Evolutionary conservation across 2,113 vertebrate species (phyloP).

Genomic region (Dromiciops gliroides): DNA sequence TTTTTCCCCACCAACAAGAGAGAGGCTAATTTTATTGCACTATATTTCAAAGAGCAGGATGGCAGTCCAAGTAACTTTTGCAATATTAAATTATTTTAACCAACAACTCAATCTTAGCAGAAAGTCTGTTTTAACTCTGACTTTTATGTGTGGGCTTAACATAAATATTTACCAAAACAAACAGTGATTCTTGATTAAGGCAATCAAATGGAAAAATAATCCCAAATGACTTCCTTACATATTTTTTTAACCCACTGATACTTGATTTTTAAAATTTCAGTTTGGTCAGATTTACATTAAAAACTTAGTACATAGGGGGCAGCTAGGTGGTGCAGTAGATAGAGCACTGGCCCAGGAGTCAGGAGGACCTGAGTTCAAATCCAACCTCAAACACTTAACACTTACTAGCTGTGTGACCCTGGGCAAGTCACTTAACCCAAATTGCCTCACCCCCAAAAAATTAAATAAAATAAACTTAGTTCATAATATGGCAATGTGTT

Average conservation of each 20-base stretch:
- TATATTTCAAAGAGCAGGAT: neutral
- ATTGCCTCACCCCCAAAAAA: no score
- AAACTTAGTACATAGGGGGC: neutral
- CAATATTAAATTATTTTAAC: neutral
- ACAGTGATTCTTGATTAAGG: neutral
- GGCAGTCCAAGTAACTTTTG: neutral
- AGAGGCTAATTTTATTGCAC: neutral
- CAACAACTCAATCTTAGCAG: neutral
- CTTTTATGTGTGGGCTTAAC: neutral
- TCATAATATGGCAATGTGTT: no score
- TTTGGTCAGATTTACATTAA: neutral
- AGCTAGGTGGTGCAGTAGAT: no score
- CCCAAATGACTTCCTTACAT: neutral
- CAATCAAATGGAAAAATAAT: neutral
- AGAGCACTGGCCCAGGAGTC: no score
- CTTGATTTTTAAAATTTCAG: neutral
- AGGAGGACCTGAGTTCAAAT: no score
- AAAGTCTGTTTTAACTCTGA: neutral
- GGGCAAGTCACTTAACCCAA: no score
- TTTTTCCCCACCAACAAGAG: neutral
- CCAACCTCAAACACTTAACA: no score
- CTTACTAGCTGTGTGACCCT: no score
- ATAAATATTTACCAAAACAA: neutral
- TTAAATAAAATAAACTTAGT: no score
- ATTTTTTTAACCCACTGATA: neutral